Percentiles rank a stretch among this genome's conserved stretches.
These are phyloP conservation scores for Galeruca laticollis DNA, from an alignment of 2,888 invertebrate species.

Conservation along the genomic window DNA sequence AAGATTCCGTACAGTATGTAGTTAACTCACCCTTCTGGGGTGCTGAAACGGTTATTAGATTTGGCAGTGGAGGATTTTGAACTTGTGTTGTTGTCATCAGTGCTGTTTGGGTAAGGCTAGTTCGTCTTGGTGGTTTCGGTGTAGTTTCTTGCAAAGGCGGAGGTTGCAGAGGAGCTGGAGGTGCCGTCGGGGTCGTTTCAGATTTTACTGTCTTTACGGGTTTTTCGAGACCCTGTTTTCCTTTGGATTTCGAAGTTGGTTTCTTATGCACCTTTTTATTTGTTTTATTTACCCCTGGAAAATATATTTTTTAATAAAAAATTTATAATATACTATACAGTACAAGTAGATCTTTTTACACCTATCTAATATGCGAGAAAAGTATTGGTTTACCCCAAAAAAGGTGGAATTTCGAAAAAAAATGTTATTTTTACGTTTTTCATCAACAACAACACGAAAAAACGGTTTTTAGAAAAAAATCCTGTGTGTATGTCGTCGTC, in stretches of 20 bases:
- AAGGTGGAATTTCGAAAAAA: no score
- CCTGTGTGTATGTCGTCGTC: no score
- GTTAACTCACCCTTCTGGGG: constrained; percentile 45
- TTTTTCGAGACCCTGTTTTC: constrained; percentile 48
- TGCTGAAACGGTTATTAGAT: constrained; percentile 45
- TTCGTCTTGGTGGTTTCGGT: constrained; percentile 23
- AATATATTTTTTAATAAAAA: no score
- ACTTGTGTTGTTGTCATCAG: constrained; percentile 3
- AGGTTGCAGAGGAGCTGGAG: constrained; percentile 25
- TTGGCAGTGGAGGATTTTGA: constrained; percentile 34
- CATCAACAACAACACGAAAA: no score
- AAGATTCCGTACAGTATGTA: neutral
- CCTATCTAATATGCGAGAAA: no score
- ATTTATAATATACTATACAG: no score
- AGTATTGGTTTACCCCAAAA: no score
- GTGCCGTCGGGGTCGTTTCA: constrained; percentile 28
- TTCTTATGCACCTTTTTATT: constrained; percentile 65
- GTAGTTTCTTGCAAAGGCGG: constrained; percentile 34
- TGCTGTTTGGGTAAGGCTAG: constrained; percentile 24
- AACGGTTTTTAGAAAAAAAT: no score
- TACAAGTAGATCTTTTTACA: no score
- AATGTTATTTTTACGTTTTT: no score
- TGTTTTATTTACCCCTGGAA: constrained; percentile 67
- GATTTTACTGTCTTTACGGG: constrained; percentile 43
- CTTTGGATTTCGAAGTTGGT: constrained; percentile 64